Evolutionary conservation across 2,888 invertebrate genomes (phyloP).

Genomic region (Zaprionus obscuricornis): DNA sequence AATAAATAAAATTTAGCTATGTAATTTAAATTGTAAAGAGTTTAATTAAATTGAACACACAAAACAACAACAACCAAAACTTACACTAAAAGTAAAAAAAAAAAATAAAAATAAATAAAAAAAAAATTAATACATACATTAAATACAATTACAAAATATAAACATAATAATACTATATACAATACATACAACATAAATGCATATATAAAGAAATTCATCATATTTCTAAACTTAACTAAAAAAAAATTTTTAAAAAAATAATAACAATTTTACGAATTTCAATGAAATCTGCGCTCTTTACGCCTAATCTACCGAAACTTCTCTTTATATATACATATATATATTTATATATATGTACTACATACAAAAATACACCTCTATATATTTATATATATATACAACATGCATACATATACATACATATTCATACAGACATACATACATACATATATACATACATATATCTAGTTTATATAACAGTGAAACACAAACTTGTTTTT

Average conservation of each 20-base stretch:
- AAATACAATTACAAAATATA: slow-evolving; percentile 12
- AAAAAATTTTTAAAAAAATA: slow-evolving; percentile 35
- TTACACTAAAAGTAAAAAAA: slow-evolving; percentile 6
- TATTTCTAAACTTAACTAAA: slow-evolving; percentile 18
- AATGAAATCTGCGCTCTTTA: slow-evolving; percentile 50
- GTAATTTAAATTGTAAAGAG: slow-evolving; percentile 72
- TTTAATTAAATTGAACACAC: slow-evolving; percentile 62
- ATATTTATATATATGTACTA: slow-evolving; percentile 42
- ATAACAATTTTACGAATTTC: slow-evolving; percentile 66
- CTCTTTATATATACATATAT: slow-evolving; percentile 45
- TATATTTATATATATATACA: slow-evolving; percentile 42
- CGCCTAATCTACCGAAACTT: slow-evolving; percentile 62
- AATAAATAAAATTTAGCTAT: slow-evolving; percentile 57
- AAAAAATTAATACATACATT: slow-evolving; percentile 43
- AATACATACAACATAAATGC: no score
- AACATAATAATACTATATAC: no score
- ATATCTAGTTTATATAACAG: slow-evolving; percentile 23
- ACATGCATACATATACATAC: slow-evolving; percentile 12
- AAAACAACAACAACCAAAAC: slow-evolving; percentile 36
- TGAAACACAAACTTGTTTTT: slow-evolving; percentile 51
- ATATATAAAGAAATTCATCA: slow-evolving; percentile 18
- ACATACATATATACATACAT: slow-evolving; percentile 36
- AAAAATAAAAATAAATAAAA: slow-evolving; percentile 24
- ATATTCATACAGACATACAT: slow-evolving; percentile 5
- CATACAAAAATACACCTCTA: no score